Percentiles rank a stretch among this genome's conserved stretches.
These are phyloP conservation scores for Hirtodrosophila confusa DNA, from an alignment of 2,888 invertebrate genomes.

Conservation along the genomic window DNA sequence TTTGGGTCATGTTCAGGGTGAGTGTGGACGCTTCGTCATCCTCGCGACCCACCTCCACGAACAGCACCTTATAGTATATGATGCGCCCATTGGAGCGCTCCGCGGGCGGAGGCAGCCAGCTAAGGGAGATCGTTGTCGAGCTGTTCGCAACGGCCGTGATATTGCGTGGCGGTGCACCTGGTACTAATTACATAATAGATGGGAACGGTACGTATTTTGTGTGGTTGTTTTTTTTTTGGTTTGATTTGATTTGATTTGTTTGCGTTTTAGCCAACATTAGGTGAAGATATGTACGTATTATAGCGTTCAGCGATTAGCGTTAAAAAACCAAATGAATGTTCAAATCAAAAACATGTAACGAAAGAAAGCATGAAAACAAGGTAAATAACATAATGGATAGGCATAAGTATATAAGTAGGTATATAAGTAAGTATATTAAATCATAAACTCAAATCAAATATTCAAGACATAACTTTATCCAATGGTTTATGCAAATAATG, in stretches of 20 bases:
- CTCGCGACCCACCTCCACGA: constrained; percentile 92
- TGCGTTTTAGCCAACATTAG: constrained; percentile 55
- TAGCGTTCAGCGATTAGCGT: constrained; percentile 76
- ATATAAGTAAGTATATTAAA: constrained; percentile 30
- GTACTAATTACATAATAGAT: constrained; percentile 88
- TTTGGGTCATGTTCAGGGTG: constrained; percentile 91
- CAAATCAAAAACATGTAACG: constrained; percentile 77
- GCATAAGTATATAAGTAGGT: constrained; percentile 41
- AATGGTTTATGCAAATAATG: constrained; percentile 84
- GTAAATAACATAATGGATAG: constrained; percentile 54
- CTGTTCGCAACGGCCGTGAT: constrained; percentile 94
- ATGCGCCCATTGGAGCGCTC: constrained; percentile 96
- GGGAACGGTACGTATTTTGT: constrained; percentile 77
- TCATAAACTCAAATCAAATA: constrained; percentile 47
- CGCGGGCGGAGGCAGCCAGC: constrained; percentile 96
- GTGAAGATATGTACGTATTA: constrained; percentile 36
- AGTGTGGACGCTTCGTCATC: constrained; percentile 93
- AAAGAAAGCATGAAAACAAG: constrained; percentile 69
- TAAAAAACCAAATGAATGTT: constrained; percentile 48
- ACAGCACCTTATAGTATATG: constrained; percentile 96
- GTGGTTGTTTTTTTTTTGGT: constrained; percentile 54
- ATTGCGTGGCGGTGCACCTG: constrained; percentile 98
- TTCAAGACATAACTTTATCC: constrained; percentile 67
- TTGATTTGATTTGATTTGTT: constrained; percentile 41
- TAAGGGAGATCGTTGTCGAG: constrained; percentile 94